Evolutionary conservation across 35 echinoderm and acorn worm species (phyloP).

Genomic region (Eucidaris tribuloides): DNA sequence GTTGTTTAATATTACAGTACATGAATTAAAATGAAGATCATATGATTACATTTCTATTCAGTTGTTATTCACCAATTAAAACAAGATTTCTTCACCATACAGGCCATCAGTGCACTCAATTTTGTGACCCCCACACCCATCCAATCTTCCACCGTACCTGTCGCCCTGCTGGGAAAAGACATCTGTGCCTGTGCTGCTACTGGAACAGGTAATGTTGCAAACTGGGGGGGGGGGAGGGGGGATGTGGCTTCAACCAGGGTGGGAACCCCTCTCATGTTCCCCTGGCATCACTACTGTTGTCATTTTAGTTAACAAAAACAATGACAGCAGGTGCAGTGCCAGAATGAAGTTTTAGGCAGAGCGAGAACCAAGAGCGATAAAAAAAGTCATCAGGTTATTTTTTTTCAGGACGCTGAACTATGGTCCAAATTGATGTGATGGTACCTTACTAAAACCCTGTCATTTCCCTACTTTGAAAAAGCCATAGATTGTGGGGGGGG

Average conservation of each 20-base stretch:
- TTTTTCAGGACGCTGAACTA: too few relatives aligned
- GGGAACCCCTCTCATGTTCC: not conserved
- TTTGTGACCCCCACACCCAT: constrained; percentile 92
- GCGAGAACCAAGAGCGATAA: too few relatives aligned
- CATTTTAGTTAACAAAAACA: too few relatives aligned
- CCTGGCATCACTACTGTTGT: not conserved
- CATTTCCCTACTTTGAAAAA: too few relatives aligned
- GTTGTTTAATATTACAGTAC: too few relatives aligned
- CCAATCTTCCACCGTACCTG: constrained; percentile 71
- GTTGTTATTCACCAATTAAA: not conserved
- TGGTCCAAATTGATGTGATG: too few relatives aligned
- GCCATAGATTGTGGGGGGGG: too few relatives aligned
- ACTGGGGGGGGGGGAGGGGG: not conserved
- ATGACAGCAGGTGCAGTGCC: too few relatives aligned
- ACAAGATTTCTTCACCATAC: not conserved
- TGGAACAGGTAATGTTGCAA: constrained; percentile 82
- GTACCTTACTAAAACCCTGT: too few relatives aligned
- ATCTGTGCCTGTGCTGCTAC: constrained; percentile 99
- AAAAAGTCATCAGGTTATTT: too few relatives aligned
- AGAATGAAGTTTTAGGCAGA: too few relatives aligned
- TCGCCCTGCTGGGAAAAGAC: constrained; percentile 94
- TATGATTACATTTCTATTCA: not conserved
- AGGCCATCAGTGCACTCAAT: constrained; percentile 91
- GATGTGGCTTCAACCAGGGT: not conserved
- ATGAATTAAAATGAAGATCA: too few relatives aligned